Evolutionary conservation across 1,140 invertebrate species (phyloP), one percentile per base, ranked within the genome.

Genomic region (Platyscapa corneri): DNA sequence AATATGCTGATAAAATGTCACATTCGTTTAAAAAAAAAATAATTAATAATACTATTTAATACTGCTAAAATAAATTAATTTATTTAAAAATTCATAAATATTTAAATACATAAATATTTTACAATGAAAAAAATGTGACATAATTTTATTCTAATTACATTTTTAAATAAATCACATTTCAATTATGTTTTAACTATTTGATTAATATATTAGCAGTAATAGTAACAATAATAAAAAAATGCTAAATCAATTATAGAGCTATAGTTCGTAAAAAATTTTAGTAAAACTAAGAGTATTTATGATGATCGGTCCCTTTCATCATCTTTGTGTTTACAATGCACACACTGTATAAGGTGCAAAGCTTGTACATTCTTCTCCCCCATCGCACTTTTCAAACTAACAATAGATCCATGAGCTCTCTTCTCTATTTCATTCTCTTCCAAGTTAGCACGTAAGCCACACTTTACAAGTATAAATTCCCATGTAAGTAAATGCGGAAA

Each of bases 381-480:
- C 39, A 37, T 74, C 46, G 37, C 42, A 23, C 12, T n/a, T 56
- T 27, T 37, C 30, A 12, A 23, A 12, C 49, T 7, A 16, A 77
- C 39, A 56, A 77, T 77, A 16, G 14, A 14, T 2, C 5, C 27
- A 32, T 20, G 5, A 3, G 0, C 30, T 23, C 14, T 46, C 64
- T 70, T 18, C 34, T 39, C 65, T 82, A 27, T 82, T 32, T 39
- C 56, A 67, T 16, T 80, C 32, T n/a, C 64, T 42, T 64, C 18
- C 56, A 18, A 32, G n/a, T 10, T 6, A 14, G 72, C 72, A 27
- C 34, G 53, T 72, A 76, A 81, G 80, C 60, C 56, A 8, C 27
- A 27, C 84, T 87, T 88, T 89, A 85, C 88, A 89, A 86, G 89
- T 87, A 88, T 88, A 90, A 89, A 90, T 90, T 90, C 89, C 88